Evolutionary conservation across 2,888 invertebrate species (phyloP).

Genomic region (Melolontha melolontha): DNA sequence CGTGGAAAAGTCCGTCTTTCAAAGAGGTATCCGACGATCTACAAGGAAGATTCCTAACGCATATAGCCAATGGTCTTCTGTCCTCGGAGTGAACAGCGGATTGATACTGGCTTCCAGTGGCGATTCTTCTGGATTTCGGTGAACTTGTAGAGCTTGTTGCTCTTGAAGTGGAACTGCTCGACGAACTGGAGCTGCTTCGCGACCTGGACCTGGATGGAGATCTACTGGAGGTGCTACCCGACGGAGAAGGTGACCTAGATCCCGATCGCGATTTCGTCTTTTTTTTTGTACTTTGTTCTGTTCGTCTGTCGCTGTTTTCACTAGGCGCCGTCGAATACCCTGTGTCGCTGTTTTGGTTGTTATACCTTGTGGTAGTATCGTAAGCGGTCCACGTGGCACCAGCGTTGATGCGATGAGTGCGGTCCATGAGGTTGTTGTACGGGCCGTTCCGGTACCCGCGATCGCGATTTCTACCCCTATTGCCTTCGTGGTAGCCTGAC

Average conservation of each 20-base stretch:
- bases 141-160: conserved; percentile 72
- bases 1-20: conserved; percentile 97
- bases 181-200: conserved; percentile 70
- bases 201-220: conserved; percentile 68
- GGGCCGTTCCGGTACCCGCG: conserved; percentile 66
- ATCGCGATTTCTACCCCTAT: conserved; percentile 64
- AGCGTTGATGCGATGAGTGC: conserved; percentile 52
- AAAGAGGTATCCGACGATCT: conserved; percentile 93
- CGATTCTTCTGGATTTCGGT: conserved; percentile 68
- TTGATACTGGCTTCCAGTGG: conserved; percentile 61
- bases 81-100: conserved; percentile 70
- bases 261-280: conserved; percentile 66
- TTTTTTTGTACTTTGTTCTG: conserved; percentile 59
- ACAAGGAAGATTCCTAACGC: conserved; percentile 90
- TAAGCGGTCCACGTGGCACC: conserved; percentile 47
- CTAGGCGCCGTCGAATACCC: conserved; percentile 64
- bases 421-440: conserved; percentile 61
- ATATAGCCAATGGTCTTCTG: conserved; percentile 86
- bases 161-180: conserved; percentile 74
- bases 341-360: conserved; percentile 55
- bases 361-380: conserved; percentile 46
- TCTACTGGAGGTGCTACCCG: conserved; percentile 69
- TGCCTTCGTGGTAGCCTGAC: conserved; percentile 64
- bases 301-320: conserved; percentile 53
- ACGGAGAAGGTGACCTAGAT: conserved; percentile 68